A percentile compares a stretch with the other conserved stretches of the same genome.
phyloP scores from a whole-genome alignment of 2,797 vertebrate species.

The Alca torda region DNA sequence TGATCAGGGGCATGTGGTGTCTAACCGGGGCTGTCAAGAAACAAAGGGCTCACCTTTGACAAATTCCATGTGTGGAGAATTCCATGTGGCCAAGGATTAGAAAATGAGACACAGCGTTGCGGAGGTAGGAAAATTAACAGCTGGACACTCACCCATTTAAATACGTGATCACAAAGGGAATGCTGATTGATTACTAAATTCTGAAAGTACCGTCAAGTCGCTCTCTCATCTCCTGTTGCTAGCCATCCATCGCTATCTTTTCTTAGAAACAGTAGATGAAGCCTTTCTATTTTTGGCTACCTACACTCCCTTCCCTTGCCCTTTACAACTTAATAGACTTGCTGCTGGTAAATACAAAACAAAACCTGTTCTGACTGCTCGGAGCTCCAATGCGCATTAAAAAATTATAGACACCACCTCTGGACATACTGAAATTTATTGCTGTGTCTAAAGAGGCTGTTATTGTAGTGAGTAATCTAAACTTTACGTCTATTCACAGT shows the following conservation, averaged over 20 bases:
- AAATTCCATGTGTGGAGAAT: background rate
- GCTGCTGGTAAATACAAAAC: slow-evolving; percentile 74
- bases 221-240: background rate
- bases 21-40: background rate
- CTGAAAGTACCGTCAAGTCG: slow-evolving; percentile 3
- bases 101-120: background rate
- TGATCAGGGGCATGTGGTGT: background rate
- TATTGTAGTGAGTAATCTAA: slow-evolving; percentile 63
- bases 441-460: slow-evolving; percentile 64
- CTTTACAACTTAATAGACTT: slow-evolving; percentile 73
- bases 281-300: slow-evolving; percentile 61
- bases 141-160: background rate
- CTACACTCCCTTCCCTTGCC: slow-evolving; percentile 32
- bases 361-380: slow-evolving; percentile 60
- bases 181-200: background rate
- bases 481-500: slow-evolving; percentile 62
- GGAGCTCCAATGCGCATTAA: slow-evolving; percentile 62
- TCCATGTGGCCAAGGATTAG: background rate
- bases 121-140: background rate
- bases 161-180: background rate
- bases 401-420: slow-evolving; percentile 73
- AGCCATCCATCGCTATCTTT: slow-evolving; percentile 1
- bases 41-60: background rate
- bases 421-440: slow-evolving; percentile 69
- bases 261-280: slow-evolving; percentile 50